Conservation (phyloP, 64 coral and sea anemone species). For the Porites lutea region DNA sequence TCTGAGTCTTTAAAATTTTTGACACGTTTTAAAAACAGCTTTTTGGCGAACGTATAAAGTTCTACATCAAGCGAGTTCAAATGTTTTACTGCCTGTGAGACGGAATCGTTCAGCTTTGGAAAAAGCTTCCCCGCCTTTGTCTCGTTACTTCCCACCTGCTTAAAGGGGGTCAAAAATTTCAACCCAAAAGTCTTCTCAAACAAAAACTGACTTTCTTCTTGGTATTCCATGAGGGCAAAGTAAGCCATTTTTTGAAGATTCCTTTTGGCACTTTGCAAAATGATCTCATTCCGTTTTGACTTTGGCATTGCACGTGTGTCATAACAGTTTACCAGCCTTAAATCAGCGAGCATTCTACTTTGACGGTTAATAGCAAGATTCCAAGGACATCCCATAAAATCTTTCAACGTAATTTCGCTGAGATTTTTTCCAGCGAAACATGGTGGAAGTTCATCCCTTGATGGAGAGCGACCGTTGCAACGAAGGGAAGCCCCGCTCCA, state of each 20-base stretch:
- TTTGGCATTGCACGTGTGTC: constrained; percentile 50
- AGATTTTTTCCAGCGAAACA: constrained; percentile 79
- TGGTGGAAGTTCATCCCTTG: constrained; percentile 72
- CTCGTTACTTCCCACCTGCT: constrained; percentile 47
- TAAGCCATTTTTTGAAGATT: constrained; percentile 88
- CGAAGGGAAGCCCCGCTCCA: constrained; percentile 73
- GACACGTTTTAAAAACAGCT: constrained; percentile 60
- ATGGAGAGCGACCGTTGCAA: constrained; percentile 74
- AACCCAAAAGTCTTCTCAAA: constrained; percentile 94
- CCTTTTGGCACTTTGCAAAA: constrained; percentile 79
- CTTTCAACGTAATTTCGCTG: constrained; percentile 58
- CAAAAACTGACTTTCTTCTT: constrained; percentile 92
- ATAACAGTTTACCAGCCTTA: constrained; percentile 85
- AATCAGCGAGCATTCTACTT: constrained; percentile 89
- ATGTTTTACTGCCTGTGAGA: not conserved
- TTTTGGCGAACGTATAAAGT: constrained; percentile 60
- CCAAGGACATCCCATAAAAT: constrained; percentile 75
- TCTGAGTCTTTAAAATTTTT: constrained; percentile 57
- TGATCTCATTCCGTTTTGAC: constrained; percentile 50
- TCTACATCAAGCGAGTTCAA: constrained; percentile 66
- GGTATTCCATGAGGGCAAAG: constrained; percentile 91
- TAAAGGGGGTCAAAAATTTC: constrained; percentile 73
- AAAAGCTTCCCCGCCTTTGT: constrained; percentile 17
- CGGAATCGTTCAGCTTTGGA: constrained; percentile 16
- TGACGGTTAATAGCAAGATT: constrained; percentile 97